These are phyloP conservation scores for Torymus auratus DNA, from an alignment of 2,888 invertebrate species.

Conservation along the genomic window DNA sequence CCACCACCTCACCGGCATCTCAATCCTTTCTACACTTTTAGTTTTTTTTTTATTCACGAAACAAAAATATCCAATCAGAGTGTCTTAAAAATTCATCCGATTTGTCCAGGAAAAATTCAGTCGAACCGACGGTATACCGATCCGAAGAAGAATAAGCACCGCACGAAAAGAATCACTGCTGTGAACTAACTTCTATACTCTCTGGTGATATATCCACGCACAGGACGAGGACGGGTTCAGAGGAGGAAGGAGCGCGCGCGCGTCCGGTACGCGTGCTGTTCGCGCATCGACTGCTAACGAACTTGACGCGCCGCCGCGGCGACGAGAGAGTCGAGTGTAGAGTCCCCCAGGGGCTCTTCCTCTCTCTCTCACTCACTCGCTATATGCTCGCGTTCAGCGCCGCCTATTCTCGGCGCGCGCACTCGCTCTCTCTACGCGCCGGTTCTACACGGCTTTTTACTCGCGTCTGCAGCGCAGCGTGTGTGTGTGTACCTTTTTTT, in stretches of 20 bases:
- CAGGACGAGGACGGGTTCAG: too few relatives aligned
- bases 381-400: slow-evolving; percentile 23
- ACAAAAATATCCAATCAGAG: too few relatives aligned
- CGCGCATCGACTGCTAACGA: slow-evolving; percentile 76
- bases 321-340: neutral
- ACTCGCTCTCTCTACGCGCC: neutral
- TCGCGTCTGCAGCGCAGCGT: neutral
- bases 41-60: too few relatives aligned
- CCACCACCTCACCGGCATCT: slow-evolving; percentile 17
- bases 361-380: slow-evolving; percentile 8
- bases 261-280: slow-evolving; percentile 74
- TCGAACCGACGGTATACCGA: too few relatives aligned
- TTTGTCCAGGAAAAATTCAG: too few relatives aligned
- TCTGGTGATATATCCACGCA: too few relatives aligned
- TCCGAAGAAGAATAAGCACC: too few relatives aligned
- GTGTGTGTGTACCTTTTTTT: too few relatives aligned
- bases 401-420: slow-evolving; percentile 53
- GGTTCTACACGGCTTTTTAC: slow-evolving; percentile 18
- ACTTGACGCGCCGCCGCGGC: slow-evolving; percentile 66
- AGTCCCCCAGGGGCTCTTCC: slow-evolving; percentile 10
- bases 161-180: too few relatives aligned
- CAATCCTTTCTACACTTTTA: neutral
- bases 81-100: too few relatives aligned
- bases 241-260: slow-evolving; percentile 46
- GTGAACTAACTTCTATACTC: too few relatives aligned